phyloP scores from a whole-genome alignment of 2,888 invertebrate species.

The Drosophila fulvimacula region DNA sequence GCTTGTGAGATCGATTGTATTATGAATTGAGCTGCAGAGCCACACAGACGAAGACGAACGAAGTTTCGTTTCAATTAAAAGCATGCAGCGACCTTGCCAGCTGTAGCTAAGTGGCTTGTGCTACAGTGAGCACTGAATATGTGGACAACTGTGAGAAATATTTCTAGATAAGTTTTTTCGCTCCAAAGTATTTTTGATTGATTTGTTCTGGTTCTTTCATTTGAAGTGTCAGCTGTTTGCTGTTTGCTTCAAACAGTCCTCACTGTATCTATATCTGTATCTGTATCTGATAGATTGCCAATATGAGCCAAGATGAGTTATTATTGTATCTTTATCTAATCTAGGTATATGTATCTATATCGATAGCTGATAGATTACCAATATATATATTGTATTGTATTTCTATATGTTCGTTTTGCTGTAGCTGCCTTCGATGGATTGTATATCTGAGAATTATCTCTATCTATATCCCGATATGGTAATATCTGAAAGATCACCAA shows the following conservation, averaged over 20 bases:
- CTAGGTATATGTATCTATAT: too few relatives aligned
- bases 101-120: slow-evolving; percentile 19
- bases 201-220: not conserved
- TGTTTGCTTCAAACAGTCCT: not conserved
- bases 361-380: not conserved
- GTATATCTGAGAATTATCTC: not conserved
- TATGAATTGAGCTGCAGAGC: slow-evolving; percentile 37
- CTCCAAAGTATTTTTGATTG: not conserved
- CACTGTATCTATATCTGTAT: not conserved
- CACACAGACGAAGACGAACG: slow-evolving; percentile 13
- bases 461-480: too few relatives aligned
- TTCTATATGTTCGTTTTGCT: too few relatives aligned
- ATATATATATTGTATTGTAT: too few relatives aligned
- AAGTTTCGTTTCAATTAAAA: slow-evolving; percentile 50
- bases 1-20: slow-evolving; percentile 65
- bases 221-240: too few relatives aligned
- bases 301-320: too few relatives aligned
- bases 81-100: slow-evolving; percentile 69
- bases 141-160: too few relatives aligned
- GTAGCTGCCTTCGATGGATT: not conserved
- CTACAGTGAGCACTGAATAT: slow-evolving; percentile 1
- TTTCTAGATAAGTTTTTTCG: not conserved
- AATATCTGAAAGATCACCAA: not conserved
- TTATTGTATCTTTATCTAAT: not conserved
- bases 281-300: not conserved